Conservation (phyloP, 2,888 invertebrate genomes). For the Pyrrhia umbra region DNA sequence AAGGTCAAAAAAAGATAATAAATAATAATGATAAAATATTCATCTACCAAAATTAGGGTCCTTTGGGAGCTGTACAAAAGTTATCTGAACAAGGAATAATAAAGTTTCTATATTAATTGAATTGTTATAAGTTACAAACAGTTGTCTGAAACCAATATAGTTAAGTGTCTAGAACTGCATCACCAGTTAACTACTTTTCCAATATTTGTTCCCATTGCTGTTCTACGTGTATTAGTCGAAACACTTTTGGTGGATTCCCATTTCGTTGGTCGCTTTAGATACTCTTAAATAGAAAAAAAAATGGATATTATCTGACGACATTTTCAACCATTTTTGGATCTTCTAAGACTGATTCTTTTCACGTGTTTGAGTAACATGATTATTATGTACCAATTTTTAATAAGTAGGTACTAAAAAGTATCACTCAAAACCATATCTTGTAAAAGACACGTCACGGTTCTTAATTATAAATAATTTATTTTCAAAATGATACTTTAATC, state of each 20-base stretch:
- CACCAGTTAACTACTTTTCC: slow-evolving; percentile 77
- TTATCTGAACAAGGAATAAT: background rate
- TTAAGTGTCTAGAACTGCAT: slow-evolving; percentile 75
- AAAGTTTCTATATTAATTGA: slow-evolving; percentile 40
- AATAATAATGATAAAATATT: background rate
- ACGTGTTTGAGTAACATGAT: no score
- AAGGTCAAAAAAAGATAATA: background rate
- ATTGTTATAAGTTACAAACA: slow-evolving; percentile 47
- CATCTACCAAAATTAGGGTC: background rate
- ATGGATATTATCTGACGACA: no score
- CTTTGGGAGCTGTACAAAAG: background rate
- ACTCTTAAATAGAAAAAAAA: background rate
- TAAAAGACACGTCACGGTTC: no score
- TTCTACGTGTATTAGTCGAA: slow-evolving; percentile 66
- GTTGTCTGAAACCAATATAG: slow-evolving; percentile 63
- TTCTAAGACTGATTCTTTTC: no score
- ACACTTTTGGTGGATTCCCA: slow-evolving; percentile 43
- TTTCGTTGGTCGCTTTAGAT: slow-evolving; percentile 24
- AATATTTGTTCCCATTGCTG: slow-evolving; percentile 83
- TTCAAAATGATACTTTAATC: no score
- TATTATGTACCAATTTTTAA: no score
- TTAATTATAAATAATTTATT: no score
- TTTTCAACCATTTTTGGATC: no score
- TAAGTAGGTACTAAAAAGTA: no score
- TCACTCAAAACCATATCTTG: no score